These are phyloP conservation scores for Sesia apiformis DNA, from an alignment of 2,888 invertebrate genomes.

Conservation along the genomic window DNA sequence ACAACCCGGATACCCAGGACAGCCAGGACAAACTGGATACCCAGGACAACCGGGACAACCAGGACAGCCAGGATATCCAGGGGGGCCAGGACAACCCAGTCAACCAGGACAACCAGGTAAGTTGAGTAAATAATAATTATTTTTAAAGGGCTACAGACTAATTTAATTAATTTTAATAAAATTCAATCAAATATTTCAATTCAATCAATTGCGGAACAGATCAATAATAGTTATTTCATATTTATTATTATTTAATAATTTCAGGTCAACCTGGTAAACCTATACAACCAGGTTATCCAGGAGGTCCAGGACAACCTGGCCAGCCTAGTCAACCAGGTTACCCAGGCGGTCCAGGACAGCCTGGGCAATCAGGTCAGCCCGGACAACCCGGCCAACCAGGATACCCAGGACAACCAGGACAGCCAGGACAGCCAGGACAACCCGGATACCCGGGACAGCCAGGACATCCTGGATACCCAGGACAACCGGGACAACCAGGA, in stretches of 20 bases:
- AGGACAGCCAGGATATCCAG: too few species aligned
- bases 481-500: too few species aligned
- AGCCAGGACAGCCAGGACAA: conserved; percentile 13
- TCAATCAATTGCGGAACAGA: background rate
- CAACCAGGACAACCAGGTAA: too few species aligned
- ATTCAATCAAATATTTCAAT: background rate
- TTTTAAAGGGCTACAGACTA: too few species aligned
- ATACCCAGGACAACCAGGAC: conserved; percentile 10
- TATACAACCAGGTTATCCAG: conserved; percentile 7
- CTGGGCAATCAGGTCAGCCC: conserved; percentile 15
- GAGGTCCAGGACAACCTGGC: conserved; percentile 34
- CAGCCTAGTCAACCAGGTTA: conserved; percentile 16
- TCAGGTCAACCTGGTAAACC: conserved; percentile 11
- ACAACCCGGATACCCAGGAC: conserved; percentile 11
- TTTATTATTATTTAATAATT: too few species aligned
- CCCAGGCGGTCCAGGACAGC: conserved; percentile 22
- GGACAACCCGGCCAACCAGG: conserved; percentile 9
- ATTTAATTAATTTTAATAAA: too few species aligned
- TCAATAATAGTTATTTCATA: background rate
- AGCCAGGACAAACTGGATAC: conserved; percentile 11
- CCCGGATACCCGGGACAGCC: conserved; percentile 7
- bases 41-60: conserved; percentile 5
- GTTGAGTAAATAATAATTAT: too few species aligned
- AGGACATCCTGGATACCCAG: too few species aligned
- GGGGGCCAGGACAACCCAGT: background rate